These are phyloP conservation scores for Centropus unirufus DNA, from an alignment of 2,113 vertebrate genomes.

Conservation along the genomic window DNA sequence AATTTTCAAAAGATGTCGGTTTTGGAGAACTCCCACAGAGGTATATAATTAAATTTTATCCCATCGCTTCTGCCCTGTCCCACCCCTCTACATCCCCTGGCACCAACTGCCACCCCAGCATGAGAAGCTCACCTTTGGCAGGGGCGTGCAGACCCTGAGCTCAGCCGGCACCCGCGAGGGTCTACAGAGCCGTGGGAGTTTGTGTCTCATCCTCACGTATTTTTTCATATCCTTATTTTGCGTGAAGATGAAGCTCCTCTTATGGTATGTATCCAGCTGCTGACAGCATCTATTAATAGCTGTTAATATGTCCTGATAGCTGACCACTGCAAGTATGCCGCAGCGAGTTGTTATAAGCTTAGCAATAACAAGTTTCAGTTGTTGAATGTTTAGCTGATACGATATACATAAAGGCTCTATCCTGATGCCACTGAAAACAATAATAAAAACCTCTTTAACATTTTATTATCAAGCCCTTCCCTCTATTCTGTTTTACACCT, in stretches of 20 bases:
- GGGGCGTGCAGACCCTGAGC: neutral
- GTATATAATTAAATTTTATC: neutral
- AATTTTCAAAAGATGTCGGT: rapidly evolving
- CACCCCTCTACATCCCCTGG: neutral
- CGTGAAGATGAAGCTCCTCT: neutral
- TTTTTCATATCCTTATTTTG: constrained; percentile 44
- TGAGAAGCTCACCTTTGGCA: constrained; percentile 48
- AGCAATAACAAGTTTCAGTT: neutral
- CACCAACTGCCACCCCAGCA: neutral
- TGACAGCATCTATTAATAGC: neutral
- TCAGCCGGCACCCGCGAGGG: neutral
- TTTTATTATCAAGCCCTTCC: constrained; percentile 16
- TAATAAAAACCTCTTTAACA: constrained; percentile 8
- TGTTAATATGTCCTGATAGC: neutral
- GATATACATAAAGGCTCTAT: neutral
- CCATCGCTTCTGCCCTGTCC: rapidly evolving
- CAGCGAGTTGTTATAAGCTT: neutral
- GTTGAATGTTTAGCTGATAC: neutral
- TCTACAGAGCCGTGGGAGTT: constrained; percentile 27
- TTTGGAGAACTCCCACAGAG: neutral
- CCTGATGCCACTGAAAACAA: neutral
- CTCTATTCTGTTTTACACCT: neutral
- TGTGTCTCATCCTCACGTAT: neutral
- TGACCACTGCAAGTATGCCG: rapidly evolving
- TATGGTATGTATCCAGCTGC: neutral